Conservation (phyloP, 2,113 vertebrate species). For the Daubentonia madagascariensis region DNA sequence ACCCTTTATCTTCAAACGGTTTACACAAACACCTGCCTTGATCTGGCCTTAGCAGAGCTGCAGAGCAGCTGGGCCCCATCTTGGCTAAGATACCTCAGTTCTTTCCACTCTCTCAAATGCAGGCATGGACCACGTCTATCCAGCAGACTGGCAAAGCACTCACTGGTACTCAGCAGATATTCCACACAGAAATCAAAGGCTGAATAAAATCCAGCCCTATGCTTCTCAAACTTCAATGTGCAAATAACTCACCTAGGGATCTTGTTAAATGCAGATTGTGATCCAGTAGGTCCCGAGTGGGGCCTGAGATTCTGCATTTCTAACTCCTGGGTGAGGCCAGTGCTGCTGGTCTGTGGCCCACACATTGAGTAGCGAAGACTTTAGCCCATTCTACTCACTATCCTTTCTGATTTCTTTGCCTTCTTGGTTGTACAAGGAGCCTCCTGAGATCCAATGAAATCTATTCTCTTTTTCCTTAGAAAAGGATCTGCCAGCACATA, state of each 20-base stretch:
- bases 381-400: not conserved
- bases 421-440: not conserved
- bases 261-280: not conserved
- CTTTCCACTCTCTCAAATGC: not conserved
- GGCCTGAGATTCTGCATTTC: not conserved
- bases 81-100: not conserved
- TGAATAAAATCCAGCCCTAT: not conserved
- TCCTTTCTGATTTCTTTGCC: not conserved
- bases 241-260: not conserved
- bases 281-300: not conserved
- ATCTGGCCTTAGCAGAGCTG: not conserved
- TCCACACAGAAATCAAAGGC: not conserved
- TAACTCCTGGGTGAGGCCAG: not conserved
- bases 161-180: not conserved
- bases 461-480: not conserved
- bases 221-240: not conserved
- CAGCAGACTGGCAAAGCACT: not conserved
- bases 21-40: conserved; percentile 9
- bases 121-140: not conserved
- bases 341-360: not conserved
- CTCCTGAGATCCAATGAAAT: not conserved
- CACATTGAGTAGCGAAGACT: not conserved
- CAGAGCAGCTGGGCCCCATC: not conserved
- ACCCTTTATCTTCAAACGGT: not conserved
- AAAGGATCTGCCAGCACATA: conserved; percentile 12